Evolutionary conservation across 2,113 vertebrate species (phyloP).

Genomic region (Strigops habroptila): DNA sequence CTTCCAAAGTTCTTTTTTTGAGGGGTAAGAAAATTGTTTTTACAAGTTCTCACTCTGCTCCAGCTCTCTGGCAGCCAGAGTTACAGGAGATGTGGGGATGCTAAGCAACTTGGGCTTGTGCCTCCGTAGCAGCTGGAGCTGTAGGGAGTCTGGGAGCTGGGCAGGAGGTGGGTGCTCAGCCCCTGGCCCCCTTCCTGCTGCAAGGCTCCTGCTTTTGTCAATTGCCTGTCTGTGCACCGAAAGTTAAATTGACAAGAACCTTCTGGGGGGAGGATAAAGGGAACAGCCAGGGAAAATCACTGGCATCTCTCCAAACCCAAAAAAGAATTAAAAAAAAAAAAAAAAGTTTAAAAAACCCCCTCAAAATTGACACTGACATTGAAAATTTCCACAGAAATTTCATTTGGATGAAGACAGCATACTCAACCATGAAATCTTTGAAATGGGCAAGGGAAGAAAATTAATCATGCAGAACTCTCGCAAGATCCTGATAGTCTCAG

Average conservation of each 20-base stretch:
- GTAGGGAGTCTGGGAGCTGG: neutral
- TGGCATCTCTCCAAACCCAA: neutral
- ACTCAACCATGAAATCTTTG: neutral
- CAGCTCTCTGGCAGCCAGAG: constrained; percentile 6
- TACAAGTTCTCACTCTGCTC: constrained; percentile 5
- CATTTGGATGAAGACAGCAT: neutral
- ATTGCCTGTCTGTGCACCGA: neutral
- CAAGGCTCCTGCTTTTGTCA: neutral
- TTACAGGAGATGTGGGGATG: constrained; percentile 14
- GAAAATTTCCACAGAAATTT: neutral
- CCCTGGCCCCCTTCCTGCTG: constrained; percentile 14
- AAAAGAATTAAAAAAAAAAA: neutral
- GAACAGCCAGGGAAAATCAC: neutral
- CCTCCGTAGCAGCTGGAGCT: constrained; percentile 40
- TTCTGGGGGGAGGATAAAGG: neutral
- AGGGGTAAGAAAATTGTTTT: neutral
- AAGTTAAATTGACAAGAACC: neutral
- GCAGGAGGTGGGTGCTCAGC: neutral
- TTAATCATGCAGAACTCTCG: neutral
- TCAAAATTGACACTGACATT: neutral
- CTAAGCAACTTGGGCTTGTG: constrained; percentile 30
- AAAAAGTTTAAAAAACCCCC: accelerated
- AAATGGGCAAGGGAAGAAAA: neutral
- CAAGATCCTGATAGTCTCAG: neutral
- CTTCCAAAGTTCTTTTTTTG: neutral